Base-by-base conservation (phyloP, 2,888 invertebrate genomes). In the Stomorhina lunata region DNA sequence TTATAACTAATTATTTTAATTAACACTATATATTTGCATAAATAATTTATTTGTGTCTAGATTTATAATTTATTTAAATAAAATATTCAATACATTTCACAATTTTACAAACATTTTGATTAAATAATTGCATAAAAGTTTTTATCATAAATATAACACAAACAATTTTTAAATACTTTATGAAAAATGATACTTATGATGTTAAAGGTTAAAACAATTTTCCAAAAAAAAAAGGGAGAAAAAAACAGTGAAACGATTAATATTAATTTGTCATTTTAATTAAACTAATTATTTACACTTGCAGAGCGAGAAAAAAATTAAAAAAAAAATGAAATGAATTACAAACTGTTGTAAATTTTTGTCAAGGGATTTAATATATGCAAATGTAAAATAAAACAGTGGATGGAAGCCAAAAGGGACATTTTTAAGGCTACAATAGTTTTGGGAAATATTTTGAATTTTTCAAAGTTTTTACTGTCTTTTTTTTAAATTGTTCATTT, bases 221-320 rank as follows among this genome's bases (percentile, higher is more conserved):
- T 6, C 29, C 45, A 65, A 57, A 15, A 69, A 6, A 4, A 55
- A 55, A 55, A 71, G 25, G 12, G 0, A 20, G 37, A 29, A 72
- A 80, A 71, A 10, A 17, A 32, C 22, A 40, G 17, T 40, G 22
- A 63, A 78, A 34, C 55, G 48, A 79, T 75, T 82, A 71, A 65
- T 59, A 63, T 69, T 71, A 78, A 81, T 78, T 73, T 73, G 66
- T 78, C 78, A 78, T 55, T 77, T 73, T 81, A 78, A 81, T 78
- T 73, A 73, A 81, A 65, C 66, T 81, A 81, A 81, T 81, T 81
- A 68, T 68, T 68, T 73, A 61, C 61, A 72, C 57, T 72, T 32
- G 32, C 20, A 72, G 1, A 34, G 15, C 22, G 27, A 45, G 69
- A 37, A 53, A 48, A 45, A 53, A 12, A 59, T 59, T 15, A 20